Conservation (phyloP, 2,797 vertebrate genomes). For the Acrocephalus scirpaceus region DNA sequence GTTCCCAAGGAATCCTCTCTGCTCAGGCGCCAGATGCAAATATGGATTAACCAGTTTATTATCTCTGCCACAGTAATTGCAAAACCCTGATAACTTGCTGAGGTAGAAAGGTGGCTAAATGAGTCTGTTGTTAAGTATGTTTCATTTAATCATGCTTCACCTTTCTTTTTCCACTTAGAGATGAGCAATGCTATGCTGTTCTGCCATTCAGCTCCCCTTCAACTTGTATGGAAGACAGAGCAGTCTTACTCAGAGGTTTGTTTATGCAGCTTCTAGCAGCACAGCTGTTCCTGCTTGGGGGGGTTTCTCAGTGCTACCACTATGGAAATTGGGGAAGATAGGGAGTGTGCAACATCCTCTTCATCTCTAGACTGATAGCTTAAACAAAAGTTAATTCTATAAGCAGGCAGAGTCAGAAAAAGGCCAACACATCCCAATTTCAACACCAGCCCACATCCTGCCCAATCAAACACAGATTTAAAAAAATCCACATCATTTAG, state of each 20-base stretch:
- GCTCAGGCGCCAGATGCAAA: not conserved
- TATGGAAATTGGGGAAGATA: not conserved
- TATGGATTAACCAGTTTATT: not conserved
- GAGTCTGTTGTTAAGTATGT: not conserved
- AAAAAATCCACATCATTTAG: not conserved
- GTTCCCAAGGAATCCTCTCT: not conserved
- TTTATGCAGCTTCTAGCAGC: not conserved
- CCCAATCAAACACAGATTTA: not conserved
- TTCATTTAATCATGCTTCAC: not conserved
- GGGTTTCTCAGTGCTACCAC: not conserved
- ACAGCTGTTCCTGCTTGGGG: not conserved
- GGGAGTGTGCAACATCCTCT: not conserved
- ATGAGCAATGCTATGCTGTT: not conserved
- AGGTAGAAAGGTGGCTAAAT: not conserved
- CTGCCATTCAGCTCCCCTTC: not conserved
- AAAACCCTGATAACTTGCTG: not conserved
- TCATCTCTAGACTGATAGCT: not conserved
- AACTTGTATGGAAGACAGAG: not conserved
- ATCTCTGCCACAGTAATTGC: not conserved
- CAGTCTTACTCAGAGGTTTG: not conserved
- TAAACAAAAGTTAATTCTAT: not conserved
- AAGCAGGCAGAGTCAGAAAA: not conserved
- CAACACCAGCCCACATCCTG: not conserved
- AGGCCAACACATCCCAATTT: not conserved
- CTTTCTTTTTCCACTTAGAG: not conserved